Percentiles rank a stretch among this genome's conserved stretches.
These are phyloP conservation scores for Norana najaformis DNA, from an alignment of 2,888 invertebrate genomes.

Conservation along the genomic window DNA sequence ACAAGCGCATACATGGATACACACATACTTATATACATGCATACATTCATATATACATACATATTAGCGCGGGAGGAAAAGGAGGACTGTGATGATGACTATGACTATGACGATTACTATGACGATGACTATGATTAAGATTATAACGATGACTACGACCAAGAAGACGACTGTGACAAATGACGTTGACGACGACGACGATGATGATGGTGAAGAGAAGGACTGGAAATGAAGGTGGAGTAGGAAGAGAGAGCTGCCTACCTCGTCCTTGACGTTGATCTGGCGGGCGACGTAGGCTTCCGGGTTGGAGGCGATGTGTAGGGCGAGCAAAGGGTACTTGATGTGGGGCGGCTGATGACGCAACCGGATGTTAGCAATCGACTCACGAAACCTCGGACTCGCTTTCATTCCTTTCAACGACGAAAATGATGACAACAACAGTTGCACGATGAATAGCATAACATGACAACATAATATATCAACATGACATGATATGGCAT, in stretches of 20 bases:
- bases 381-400: conserved; percentile 46
- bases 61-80: not conserved
- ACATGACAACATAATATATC: not conserved
- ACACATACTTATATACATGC: conserved; percentile 32
- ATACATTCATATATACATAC: conserved; percentile 30
- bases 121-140: too few relatives aligned
- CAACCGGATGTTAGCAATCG: conserved; percentile 42
- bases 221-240: too few relatives aligned
- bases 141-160: too few relatives aligned
- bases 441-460: not conserved
- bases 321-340: conserved; percentile 45
- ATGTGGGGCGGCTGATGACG: conserved; percentile 46
- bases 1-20: not conserved
- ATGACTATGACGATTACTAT: too few relatives aligned
- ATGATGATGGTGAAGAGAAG: too few relatives aligned
- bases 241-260: conserved; percentile 23
- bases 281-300: conserved; percentile 39
- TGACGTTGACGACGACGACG: too few relatives aligned
- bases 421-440: not conserved
- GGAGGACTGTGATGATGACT: not conserved
- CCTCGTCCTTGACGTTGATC: conserved; percentile 44
- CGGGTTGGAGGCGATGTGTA: conserved; percentile 45
- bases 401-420: conserved; percentile 44
- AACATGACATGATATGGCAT: not conserved
- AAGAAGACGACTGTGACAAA: too few relatives aligned